Base-by-base conservation (phyloP, 2,888 invertebrate genomes). In the Cataglyphis rosenhaueri region DNA sequence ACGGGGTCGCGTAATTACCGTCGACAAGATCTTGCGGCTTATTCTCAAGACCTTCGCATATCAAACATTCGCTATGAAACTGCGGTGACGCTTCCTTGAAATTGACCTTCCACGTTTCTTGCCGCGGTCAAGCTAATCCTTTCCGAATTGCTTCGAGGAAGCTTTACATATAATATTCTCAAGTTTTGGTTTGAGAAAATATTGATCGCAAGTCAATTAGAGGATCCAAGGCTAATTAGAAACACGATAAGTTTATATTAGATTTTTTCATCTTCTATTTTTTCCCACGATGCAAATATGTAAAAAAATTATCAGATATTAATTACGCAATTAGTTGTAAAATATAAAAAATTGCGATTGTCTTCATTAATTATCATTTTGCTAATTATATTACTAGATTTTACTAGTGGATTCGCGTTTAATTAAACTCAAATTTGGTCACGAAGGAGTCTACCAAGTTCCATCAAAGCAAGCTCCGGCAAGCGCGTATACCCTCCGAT, bases 11-110 rank as follows among this genome's bases (percentile, higher is more conserved):
- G 25, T 70, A 71, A 78, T 78, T 78, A 78, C 76, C 55, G 71
- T 41, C 52, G 41, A 78, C 76, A 70, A 70, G 76, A 71, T 71
- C 66, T 70, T 70, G 76, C 57, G 55, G 57, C 66, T 70, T 70
- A 55, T 38, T 78, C n/a, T 29, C 38, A 66, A 66, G 76, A 78
- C 55, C 71, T 41, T 66, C 71, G 71, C 64, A 75, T 64, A 75
- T 75, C 65, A 75, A 75, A 75, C 74, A 75, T 64, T 75, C 64
- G 74, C 44, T 15, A 74, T 62, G 21, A 65, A 75, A 64, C 3
- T 15, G 32, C 21, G 6, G 21, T 3, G 32, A 75, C 32, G 21
- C 48, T 75, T 44, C 32, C 65, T 48, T 6, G 18, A 15, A 75
- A 62, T 32, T 75, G 65, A 48, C 64, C 73, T n/a, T 32, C 9